phyloP scores from a whole-genome alignment of 2,113 vertebrate species.

The Serilophus lunatus region DNA sequence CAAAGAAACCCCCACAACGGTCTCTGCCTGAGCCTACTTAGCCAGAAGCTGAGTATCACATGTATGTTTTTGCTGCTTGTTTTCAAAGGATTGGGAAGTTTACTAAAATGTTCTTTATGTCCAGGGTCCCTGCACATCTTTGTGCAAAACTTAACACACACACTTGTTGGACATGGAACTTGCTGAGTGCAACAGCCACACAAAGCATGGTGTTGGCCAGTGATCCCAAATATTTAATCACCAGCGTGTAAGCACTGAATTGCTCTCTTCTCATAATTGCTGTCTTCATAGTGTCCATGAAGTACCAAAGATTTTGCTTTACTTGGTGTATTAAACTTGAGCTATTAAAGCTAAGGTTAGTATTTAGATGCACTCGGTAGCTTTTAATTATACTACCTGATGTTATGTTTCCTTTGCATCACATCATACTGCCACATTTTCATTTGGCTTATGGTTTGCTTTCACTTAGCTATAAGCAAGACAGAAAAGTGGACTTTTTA shows the following conservation, averaged over 20 bases:
- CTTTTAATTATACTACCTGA: background rate
- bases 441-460: background rate
- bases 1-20: fast-evolving
- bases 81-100: background rate
- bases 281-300: background rate
- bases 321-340: background rate
- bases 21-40: background rate
- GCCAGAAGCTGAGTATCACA: background rate
- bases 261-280: background rate
- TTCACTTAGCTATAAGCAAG: background rate
- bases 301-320: background rate
- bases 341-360: background rate
- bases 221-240: background rate
- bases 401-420: background rate
- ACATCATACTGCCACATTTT: background rate
- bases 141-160: background rate
- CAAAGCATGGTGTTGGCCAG: background rate
- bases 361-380: background rate
- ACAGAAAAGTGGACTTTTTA: background rate
- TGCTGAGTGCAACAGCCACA: fast-evolving
- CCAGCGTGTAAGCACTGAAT: background rate
- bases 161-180: background rate
- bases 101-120: background rate
- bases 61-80: background rate
- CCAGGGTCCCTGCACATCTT: background rate